Conservation (phyloP, 2,113 vertebrate species). For the Casuarius casuarius region DNA sequence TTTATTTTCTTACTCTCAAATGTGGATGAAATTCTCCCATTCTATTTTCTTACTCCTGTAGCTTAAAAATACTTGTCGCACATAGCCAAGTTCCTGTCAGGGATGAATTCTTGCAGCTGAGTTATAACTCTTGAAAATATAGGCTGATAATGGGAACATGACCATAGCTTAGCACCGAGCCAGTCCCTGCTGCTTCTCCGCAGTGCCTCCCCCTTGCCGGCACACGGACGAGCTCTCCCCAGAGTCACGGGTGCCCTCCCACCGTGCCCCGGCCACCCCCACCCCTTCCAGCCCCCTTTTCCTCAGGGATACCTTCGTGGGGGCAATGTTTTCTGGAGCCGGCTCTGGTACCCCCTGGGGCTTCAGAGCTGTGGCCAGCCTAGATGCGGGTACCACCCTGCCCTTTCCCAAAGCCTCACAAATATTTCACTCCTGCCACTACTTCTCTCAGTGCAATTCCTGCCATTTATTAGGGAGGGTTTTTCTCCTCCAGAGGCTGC, state of each 20-base stretch:
- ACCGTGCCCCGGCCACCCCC: neutral
- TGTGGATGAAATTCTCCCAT: neutral
- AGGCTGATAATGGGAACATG: neutral
- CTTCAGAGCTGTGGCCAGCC: too few relatives aligned
- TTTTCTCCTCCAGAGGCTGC: neutral
- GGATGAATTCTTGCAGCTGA: neutral
- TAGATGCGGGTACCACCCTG: too few relatives aligned
- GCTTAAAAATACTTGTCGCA: neutral
- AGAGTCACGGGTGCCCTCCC: neutral
- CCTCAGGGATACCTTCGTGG: neutral
- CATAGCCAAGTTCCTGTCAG: neutral
- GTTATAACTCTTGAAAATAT: neutral
- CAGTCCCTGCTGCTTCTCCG: neutral
- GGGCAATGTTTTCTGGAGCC: neutral
- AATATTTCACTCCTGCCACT: accelerated
- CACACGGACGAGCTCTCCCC: too few relatives aligned
- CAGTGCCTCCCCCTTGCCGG: too few relatives aligned
- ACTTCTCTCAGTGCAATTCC: accelerated
- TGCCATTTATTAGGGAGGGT: neutral
- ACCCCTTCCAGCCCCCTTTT: too few relatives aligned
- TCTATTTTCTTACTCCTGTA: neutral
- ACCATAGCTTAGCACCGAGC: neutral
- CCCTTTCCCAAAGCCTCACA: too few relatives aligned
- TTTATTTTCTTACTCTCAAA: neutral
- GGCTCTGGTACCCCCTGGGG: neutral